phyloP scores from a whole-genome alignment of 2,888 invertebrate species.

The Eueremaeus valkanovi region DNA sequence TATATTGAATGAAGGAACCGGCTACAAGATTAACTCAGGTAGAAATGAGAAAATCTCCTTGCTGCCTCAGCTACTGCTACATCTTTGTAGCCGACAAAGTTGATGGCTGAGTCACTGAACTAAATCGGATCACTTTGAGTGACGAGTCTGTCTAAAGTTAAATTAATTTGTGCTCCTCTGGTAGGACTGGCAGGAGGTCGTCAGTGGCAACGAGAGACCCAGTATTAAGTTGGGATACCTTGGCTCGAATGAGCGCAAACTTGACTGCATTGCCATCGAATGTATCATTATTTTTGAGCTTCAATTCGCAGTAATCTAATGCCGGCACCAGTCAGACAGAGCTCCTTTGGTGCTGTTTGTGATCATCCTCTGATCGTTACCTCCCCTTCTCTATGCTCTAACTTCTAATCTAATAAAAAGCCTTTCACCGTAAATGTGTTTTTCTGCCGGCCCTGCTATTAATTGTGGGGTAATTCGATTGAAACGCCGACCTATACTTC shows the following conservation, averaged over 20 bases:
- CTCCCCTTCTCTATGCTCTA: slow-evolving; percentile 32
- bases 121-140: not conserved
- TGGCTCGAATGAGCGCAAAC: not conserved
- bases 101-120: not conserved
- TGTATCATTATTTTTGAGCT: slow-evolving; percentile 12
- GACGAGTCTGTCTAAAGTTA: slow-evolving; percentile 23
- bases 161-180: slow-evolving; percentile 18
- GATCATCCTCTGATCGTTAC: not conserved
- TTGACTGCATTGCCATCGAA: not conserved
- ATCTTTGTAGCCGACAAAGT: no score
- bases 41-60: no score
- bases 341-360: not conserved
- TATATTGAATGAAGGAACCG: no score
- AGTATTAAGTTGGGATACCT: not conserved
- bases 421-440: slow-evolving; percentile 47
- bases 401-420: slow-evolving; percentile 47
- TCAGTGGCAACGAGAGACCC: not conserved
- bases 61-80: no score
- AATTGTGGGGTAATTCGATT: slow-evolving; percentile 47
- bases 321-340: slow-evolving; percentile 24
- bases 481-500: slow-evolving; percentile 35
- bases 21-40: no score
- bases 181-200: not conserved
- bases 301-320: not conserved
- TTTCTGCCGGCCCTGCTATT: slow-evolving; percentile 44